These are phyloP conservation scores for Rissa tridactyla DNA, from an alignment of 2,113 vertebrate genomes.

Conservation along the genomic window DNA sequence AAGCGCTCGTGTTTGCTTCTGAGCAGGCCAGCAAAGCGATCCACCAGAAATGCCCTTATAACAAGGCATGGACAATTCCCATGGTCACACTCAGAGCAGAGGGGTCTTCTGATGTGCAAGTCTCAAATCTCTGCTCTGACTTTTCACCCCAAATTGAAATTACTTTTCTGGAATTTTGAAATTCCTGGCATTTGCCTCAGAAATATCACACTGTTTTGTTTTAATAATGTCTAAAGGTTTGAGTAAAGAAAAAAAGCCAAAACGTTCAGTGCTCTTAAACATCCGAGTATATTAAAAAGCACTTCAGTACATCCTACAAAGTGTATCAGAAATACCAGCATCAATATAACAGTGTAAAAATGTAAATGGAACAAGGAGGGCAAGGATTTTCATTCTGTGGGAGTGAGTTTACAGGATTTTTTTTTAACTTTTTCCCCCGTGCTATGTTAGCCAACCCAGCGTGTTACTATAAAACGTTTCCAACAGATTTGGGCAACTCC, in stretches of 20 bases:
- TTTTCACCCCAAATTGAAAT: not conserved
- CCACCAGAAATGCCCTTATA: not conserved
- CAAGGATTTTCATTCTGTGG: not conserved
- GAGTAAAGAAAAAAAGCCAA: not conserved
- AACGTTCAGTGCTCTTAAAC: not conserved
- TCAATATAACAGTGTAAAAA: not conserved
- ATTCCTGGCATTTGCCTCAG: constrained; percentile 22
- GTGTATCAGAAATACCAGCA: not conserved
- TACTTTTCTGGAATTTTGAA: not conserved
- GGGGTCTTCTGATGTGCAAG: not conserved
- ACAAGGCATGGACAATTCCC: not conserved
- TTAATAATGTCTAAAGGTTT: constrained; percentile 32
- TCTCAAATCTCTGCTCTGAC: not conserved
- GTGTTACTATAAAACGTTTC: constrained; percentile 15
- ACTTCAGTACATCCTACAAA: not conserved
- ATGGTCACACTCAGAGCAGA: not conserved
- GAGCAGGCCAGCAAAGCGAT: not conserved
- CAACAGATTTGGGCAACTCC: not conserved
- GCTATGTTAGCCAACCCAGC: not conserved
- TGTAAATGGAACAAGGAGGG: not conserved
- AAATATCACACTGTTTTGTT: not conserved
- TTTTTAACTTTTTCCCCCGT: not conserved
- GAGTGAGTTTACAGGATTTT: not conserved
- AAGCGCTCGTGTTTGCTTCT: not conserved
- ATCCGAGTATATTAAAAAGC: constrained; percentile 11